Evolutionary conservation across 1,140 invertebrate genomes (phyloP), one percentile per base, ranked within the genome.

Genomic region (Dolichoris vasculosae): DNA sequence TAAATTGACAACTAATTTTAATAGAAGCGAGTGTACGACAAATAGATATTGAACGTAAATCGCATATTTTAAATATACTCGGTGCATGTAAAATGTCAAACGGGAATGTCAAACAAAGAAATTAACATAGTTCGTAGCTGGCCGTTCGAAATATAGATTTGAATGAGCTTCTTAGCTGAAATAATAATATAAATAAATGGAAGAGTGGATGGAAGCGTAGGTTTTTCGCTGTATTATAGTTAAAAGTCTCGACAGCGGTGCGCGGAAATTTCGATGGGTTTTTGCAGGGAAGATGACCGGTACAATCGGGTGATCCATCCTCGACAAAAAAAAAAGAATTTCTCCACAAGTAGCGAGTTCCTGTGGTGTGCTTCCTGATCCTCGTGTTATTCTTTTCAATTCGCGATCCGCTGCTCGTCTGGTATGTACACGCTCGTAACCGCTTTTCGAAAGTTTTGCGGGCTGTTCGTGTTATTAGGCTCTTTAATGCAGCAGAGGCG

Each of bases 281-380:
- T 71, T 38, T 23, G 35, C 35, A 20, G 8, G 6, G 63, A 32
- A 8, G 63, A 86, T 83, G 77, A 85, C 64, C 86, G 88, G 86
- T 81, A 87, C 87, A 84, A 87, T 87, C 86, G 78, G 32, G 63
- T 35, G 82, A 85, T 87, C 84, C 81, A 71, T 78, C 40, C 38
- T 40, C 6, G n/a, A 32, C 40, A 81, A 35, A 76, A 80, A 20
- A 86, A 9, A 32, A 51, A 35, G 15, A 35, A 32, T 55, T 38
- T 35, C 32, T 48, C 46, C 20, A 40, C 26, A 71, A n/a, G 13
- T 59, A 35, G 15, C 30, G 1, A 17, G 26, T 17, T 9, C 17
- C 26, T 11, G 7, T 11, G 40, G 71, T 20, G 43, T 17, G 64
- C 79, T 81, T 81, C 71, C 87, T 87, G 75, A 84, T 87, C 81